Evolutionary conservation across 2,797 vertebrate genomes (phyloP), one percentile per base, ranked within the genome.

Genomic region (Aplochiton taeniatus): DNA sequence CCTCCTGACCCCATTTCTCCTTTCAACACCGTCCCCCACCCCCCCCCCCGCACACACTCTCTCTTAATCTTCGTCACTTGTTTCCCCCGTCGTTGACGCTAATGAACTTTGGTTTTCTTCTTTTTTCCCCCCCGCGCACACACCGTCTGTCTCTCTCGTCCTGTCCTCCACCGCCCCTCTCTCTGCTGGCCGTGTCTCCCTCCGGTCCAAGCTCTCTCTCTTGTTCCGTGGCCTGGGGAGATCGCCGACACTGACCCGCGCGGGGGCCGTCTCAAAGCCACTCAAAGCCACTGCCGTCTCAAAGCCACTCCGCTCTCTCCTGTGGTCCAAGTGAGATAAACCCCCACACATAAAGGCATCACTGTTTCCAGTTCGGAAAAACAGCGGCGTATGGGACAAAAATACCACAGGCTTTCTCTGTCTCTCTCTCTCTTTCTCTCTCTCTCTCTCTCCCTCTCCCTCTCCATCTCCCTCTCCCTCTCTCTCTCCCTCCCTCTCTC

Each of bases 221-320:
- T 31, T 3, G 31, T 31, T 31, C 31, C 31, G 31, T 31, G 6
- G 31, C 31, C 31, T 31, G 31, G 31, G 2, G 31, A 3, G 2
- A 31, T 31, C 31, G 6, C 31, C 31, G 3, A 31, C 6, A 6
- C 31, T 31, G 31, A 31, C 6, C 6, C 3, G 6, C 6, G 31
- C 31, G 6, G 31, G 31, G 31, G 31, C 31, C 31, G 31, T n/a
- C n/a, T n/a, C 82, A 77, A 75, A 86, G 85, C 75, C 82, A 83
- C 88, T 89, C 90, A 86, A 87, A 86, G 83, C 84, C 75, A 78
- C 77, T 83, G 82, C 83, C 87, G 81, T 89, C 82, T 81, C 78
- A 86, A 88, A 80, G 80, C 85, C 75, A 73, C 79, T 80, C 80
- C 83, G 81, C 85, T 86, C 82, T 83, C 74, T 79, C 80, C 85